Base-by-base conservation (phyloP, 2,888 invertebrate genomes). In the Melitaea athalia region DNA sequence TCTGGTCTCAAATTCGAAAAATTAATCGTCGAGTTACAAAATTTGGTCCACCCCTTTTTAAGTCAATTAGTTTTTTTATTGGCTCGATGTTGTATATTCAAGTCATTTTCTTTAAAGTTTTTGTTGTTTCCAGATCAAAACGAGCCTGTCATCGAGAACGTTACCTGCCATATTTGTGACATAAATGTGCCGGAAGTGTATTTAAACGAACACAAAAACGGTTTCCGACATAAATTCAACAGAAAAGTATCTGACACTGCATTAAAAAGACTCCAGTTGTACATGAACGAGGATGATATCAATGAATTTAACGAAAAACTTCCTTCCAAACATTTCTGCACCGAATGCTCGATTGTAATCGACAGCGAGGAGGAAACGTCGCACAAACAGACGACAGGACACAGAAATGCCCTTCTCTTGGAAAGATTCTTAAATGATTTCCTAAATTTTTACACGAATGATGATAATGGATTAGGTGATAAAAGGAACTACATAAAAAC, bases 131-230 rank as follows among this genome's bases (percentile, higher is more conserved):
- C 53, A 55, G 53, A 55, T 31, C 12, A 14, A 11, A 55, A 55
- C 12, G 31, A 24, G 0, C 3, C 6, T 33, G 33, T 31, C 0
- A 17, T 60, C 15, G 57, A 76, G 17, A 76, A 70, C 3, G 74
- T 74, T 10, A 66, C 5, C 0, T 83, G 83, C 63, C 72, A 82
- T 52, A 79, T 85, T 24, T 86, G 85, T 49, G 76, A 82, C 17
- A 69, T 76, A 11, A 45, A 77, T 12, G 79, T 85, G 0, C 85
- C 85, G 0, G 67, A 68, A 55, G 52, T 68, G 10, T 81, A 75
- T 68, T 50, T 70, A 10, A 69, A 71, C 31, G 72, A 78, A 52
- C 85, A 85, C 15, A 72, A 70, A 2, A 60, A 76, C 5, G 79
- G 82, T 43, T 15, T 55, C 0, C 80, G 76, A 71, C 85, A 85